These are phyloP conservation scores for Gobio occitaniae DNA, from an alignment of 2,797 vertebrate species.

Conservation along the genomic window DNA sequence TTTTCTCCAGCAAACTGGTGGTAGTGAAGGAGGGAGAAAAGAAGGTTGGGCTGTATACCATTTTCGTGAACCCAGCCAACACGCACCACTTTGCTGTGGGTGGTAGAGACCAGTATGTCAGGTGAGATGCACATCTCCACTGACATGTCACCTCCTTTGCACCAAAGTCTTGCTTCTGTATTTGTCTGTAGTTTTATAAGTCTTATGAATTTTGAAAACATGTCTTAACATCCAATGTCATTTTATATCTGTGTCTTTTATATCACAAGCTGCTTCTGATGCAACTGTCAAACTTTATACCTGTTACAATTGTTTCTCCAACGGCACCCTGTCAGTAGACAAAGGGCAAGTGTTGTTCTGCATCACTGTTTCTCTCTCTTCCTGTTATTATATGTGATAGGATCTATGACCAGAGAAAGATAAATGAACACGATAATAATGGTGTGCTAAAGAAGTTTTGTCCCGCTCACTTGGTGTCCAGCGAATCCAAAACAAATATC, in stretches of 20 bases:
- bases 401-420: constrained; percentile 97
- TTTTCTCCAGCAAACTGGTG: constrained; percentile 85
- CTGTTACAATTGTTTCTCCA: not conserved
- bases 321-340: not conserved
- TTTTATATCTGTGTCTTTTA: not conserved
- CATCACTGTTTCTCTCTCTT: not conserved
- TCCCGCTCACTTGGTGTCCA: constrained; percentile 94
- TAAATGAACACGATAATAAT: constrained; percentile 94
- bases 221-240: not conserved
- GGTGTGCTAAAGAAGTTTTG: constrained; percentile 97
- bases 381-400: constrained; percentile 66
- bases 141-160: not conserved
- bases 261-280: constrained; percentile 2
- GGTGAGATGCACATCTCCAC: constrained; percentile 75
- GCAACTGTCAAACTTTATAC: not conserved
- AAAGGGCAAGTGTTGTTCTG: not conserved
- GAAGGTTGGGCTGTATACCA: constrained; percentile 96
- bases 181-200: not conserved
- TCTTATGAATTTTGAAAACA: not conserved
- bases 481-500: constrained; percentile 97
- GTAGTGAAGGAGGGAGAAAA: constrained; percentile 96
- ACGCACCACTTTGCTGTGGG: constrained; percentile 95
- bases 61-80: constrained; percentile 93
- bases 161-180: not conserved
- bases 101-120: constrained; percentile 92